These are phyloP conservation scores for Ametastegia equiseti DNA, from an alignment of 2,888 invertebrate species.

Conservation along the genomic window DNA sequence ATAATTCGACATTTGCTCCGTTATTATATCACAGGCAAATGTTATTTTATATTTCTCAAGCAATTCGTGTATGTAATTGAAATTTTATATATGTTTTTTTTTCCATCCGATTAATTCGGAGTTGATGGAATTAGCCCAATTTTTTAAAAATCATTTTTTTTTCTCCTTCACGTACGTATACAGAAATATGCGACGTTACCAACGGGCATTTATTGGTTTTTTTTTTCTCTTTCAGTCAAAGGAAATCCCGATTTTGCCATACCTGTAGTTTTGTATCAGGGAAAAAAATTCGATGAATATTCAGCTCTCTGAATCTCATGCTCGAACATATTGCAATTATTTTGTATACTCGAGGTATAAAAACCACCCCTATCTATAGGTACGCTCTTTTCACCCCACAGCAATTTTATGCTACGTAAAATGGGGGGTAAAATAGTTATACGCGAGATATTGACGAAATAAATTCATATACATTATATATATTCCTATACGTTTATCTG, in stretches of 20 bases:
- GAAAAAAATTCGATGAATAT: slow-evolving; percentile 8
- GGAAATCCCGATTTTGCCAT: background rate
- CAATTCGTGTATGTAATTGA: background rate
- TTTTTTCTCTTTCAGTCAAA: no score
- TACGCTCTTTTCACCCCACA: background rate
- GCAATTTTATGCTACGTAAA: background rate
- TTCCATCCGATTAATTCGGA: background rate
- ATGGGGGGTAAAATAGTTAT: background rate
- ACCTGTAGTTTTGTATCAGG: background rate
- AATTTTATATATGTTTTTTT: background rate
- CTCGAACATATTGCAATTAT: slow-evolving; percentile 21
- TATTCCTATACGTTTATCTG: background rate
- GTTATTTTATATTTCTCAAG: background rate
- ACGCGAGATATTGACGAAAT: background rate
- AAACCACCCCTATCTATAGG: background rate
- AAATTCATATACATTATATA: background rate
- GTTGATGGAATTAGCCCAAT: background rate
- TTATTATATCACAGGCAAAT: background rate
- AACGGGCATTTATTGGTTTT: slow-evolving; percentile 10
- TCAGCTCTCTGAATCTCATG: background rate
- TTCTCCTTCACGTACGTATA: background rate
- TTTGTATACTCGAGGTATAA: background rate
- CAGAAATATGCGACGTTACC: background rate
- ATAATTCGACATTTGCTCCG: background rate
- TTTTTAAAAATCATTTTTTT: background rate